These are phyloP conservation scores for Ramphastos sulfuratus DNA, from an alignment of 2,113 vertebrate genomes.

Conservation along the genomic window DNA sequence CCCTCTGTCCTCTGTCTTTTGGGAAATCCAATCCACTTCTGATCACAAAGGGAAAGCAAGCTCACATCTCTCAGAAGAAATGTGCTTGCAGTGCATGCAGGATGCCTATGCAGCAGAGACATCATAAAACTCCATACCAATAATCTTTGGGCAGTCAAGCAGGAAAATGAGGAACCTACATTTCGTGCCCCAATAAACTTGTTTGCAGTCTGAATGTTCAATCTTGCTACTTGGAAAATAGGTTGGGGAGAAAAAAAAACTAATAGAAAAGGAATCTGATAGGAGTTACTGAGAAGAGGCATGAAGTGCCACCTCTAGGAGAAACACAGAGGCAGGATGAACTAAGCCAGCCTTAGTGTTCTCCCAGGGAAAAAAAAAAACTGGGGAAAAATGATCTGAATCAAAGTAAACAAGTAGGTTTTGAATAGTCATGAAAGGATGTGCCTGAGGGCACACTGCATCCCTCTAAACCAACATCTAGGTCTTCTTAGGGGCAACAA, in stretches of 20 bases:
- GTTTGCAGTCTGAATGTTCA: not conserved
- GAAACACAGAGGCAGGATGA: not conserved
- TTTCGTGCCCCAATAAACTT: constrained; percentile 41
- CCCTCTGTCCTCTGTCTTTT: not conserved
- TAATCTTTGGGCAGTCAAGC: not conserved
- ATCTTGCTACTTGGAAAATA: not conserved
- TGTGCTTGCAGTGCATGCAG: not conserved
- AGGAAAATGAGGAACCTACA: not conserved
- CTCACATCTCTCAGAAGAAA: not conserved
- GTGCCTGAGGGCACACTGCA: not conserved
- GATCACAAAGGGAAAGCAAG: not conserved
- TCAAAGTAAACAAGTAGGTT: not conserved
- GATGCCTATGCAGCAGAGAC: not conserved
- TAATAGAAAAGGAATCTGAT: not conserved
- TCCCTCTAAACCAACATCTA: not conserved
- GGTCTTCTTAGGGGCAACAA: not conserved
- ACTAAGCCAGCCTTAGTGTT: not conserved
- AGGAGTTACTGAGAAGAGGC: not conserved
- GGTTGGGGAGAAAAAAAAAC: not conserved
- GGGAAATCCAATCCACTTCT: not conserved
- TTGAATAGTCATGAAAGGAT: not conserved
- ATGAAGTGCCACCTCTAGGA: not conserved
- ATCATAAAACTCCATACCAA: not conserved
- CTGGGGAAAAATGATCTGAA: not conserved
- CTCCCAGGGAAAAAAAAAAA: not conserved